Base-by-base conservation (phyloP, 2,888 invertebrate genomes). In the Acronicta psi region DNA sequence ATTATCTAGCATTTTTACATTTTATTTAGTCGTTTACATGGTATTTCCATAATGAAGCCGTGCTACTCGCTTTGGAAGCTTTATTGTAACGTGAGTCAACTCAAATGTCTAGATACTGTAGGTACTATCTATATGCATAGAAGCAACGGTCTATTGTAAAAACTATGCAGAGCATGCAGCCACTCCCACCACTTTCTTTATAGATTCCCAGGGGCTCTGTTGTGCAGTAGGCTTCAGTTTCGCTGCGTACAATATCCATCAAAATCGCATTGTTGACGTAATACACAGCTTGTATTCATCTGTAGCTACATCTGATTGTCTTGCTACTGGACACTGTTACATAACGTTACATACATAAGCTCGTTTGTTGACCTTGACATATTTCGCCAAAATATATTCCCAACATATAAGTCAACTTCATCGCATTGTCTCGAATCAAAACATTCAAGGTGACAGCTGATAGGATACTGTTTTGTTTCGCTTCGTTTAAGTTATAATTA, bases 151-250 rank as follows among this genome's bases (percentile, higher is more conserved):
- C 77, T 62, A 67, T 79, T 79, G 71, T 70, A 71, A 69, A 69
- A 77, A 73, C 68, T 78, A 74, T 74, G 75, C 75, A 76, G 77
- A 85, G 80, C 81, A 80, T 82, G 83, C 77, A 76, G 83, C 84
- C 86, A 81, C 84, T 84, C 86, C 88, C 83, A 65, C 55, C 65
- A 73, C 67, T 47, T 58, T 72, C 67, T 68, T 62, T 58, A 72
- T 72, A 72, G 55, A 69, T 71, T 74, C 69, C 67, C 69, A 63
- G 59, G 62, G 62, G 59, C 55, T 69, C 62, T 20, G 49, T 42
- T 20, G 49, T 42, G 37, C 54, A 53, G 18, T 43, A 13, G 52
- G 65, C 63, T 64, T 63, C 38, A 60, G 50, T 43, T 44, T 52
- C 59, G 58, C 65, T 64, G 43, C 31, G 45, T 64, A 60, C 46